Evolutionary conservation across 2,113 vertebrate genomes (phyloP).

Genomic region (Ancistrus triradiatus): DNA sequence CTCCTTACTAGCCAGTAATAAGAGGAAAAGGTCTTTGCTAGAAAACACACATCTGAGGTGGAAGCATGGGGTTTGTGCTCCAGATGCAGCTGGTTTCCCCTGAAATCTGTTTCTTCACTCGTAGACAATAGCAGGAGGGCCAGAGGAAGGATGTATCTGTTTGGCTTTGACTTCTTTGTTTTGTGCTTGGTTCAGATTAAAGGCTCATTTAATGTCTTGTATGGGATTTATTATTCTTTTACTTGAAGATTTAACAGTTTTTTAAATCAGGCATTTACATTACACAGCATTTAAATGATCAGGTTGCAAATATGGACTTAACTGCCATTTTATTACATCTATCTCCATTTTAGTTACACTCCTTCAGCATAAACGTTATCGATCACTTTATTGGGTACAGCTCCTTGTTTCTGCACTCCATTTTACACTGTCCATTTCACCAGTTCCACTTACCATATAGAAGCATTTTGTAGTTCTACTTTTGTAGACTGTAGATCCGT

Average conservation of each 20-base stretch:
- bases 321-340: too few species aligned
- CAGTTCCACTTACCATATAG: too few species aligned
- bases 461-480: too few species aligned
- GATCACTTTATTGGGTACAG: too few species aligned
- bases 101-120: conserved; percentile 38
- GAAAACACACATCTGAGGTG: conserved; percentile 10
- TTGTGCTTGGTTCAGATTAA: conserved; percentile 31
- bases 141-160: conserved; percentile 45
- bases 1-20: not conserved
- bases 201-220: not conserved
- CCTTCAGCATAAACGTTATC: too few species aligned
- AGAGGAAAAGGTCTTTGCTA: not conserved
- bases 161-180: conserved; percentile 32
- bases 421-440: too few species aligned
- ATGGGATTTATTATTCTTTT: not conserved
- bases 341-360: too few species aligned
- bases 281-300: too few species aligned
- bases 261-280: too few species aligned
- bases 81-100: conserved; percentile 39
- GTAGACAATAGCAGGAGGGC: conserved; percentile 49
- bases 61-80: conserved; percentile 11
- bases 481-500: too few species aligned
- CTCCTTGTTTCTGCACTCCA: too few species aligned
- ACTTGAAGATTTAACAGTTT: not conserved
- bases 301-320: too few species aligned